Evolutionary conservation across 2,113 vertebrate species (phyloP), one percentile per base, ranked within the genome.

Genomic region (Engystomops pustulosus): DNA sequence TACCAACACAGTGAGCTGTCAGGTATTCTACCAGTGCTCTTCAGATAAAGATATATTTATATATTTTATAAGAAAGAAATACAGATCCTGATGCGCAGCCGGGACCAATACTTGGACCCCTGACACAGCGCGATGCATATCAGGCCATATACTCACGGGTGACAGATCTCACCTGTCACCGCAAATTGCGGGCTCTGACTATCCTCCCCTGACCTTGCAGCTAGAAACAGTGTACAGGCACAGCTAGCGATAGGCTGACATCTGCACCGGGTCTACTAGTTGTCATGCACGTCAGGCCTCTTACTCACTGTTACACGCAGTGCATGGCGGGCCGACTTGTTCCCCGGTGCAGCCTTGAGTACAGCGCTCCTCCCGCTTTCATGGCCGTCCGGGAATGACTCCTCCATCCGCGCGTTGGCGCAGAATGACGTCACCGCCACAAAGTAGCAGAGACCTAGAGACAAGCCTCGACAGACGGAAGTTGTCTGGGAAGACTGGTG

Each of bases 371-470:
- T 78, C 75, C 75, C 17, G 75, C 55, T 78, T 78, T 78, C 75
- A 78, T 78, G 75, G 75, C 75, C 75, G 75, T 78, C 75, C 75
- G 18, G 51, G 75, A 78, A 78, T 78, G 75, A 78, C n/a, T 78
- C 34, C 75, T 78, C 75, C 75, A 78, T 78, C 75, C 55, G 75
- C 75, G 75, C 75, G 75, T 78, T 78, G 75, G 75, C 75, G 75
- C 75, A 78, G 75, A 78, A 78, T 78, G 49, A 78, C 75, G 75
- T 78, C 75, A 78, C 75, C 75, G n/a, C 34, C 51, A 78, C 75
- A 51, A 10, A 49, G 11, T 23, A n/a, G 74, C 74, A 77, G 51
- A 44, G 51, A 60, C 75, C 51, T 78, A 12, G 75, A 78, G 75
- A 78, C 75, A 58, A 38, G 51, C 51, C 32, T 58, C 51, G 36